A percentile compares a stretch with the other conserved stretches of the same genome.
These are phyloP conservation scores for Drosophila littoralis DNA, from an alignment of 1,140 invertebrate genomes.

Conservation along the genomic window DNA sequence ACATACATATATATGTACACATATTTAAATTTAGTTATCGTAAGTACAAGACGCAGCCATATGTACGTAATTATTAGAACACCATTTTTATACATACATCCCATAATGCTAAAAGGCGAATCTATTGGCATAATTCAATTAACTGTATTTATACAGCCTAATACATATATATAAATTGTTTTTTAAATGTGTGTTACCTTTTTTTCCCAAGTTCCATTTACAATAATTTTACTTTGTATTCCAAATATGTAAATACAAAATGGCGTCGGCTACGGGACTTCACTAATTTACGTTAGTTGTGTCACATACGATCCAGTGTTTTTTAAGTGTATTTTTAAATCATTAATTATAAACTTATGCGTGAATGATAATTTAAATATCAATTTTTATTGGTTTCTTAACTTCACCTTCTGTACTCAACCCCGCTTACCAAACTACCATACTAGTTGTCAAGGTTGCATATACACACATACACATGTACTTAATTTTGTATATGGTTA, in stretches of 20 bases:
- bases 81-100: too few relatives aligned
- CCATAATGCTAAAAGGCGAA: not conserved
- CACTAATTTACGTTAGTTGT: conserved; percentile 38
- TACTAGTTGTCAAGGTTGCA: conserved; percentile 46
- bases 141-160: not conserved
- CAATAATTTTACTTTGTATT: conserved; percentile 50
- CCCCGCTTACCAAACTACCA: conserved; percentile 42
- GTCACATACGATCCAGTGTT: conserved; percentile 30
- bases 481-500: conserved; percentile 17
- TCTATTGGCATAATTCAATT: conserved; percentile 5
- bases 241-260: conserved; percentile 57
- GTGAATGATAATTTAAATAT: conserved; percentile 20
- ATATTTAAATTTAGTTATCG: conserved; percentile 4
- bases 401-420: conserved; percentile 48
- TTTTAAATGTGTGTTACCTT: conserved; percentile 51
- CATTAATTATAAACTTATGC: conserved; percentile 13
- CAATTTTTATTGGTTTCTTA: conserved; percentile 30
- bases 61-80: conserved; percentile 2
- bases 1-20: conserved; percentile 2
- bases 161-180: conserved; percentile 7
- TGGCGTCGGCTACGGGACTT: conserved; percentile 57
- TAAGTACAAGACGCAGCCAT: too few relatives aligned
- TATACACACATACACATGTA: conserved; percentile 25
- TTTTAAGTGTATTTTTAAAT: conserved; percentile 19
- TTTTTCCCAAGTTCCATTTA: conserved; percentile 76